Percentiles rank a stretch among this genome's conserved stretches.
These are phyloP conservation scores for Ondatra zibethicus DNA, from an alignment of 2,113 vertebrate genomes.

Conservation along the genomic window DNA sequence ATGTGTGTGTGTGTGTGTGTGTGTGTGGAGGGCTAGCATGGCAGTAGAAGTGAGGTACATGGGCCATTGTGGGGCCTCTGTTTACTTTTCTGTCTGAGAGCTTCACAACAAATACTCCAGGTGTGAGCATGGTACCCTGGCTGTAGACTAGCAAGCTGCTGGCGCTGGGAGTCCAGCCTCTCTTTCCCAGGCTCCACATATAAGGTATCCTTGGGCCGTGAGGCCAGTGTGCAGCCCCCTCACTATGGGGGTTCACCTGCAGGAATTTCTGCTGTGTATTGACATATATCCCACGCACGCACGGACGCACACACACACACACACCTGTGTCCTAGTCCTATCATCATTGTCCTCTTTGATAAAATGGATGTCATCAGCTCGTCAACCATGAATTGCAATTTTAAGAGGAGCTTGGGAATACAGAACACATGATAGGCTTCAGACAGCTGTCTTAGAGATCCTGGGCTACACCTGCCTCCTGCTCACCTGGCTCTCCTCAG, in stretches of 20 bases:
- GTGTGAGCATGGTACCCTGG: neutral
- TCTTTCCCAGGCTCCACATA: neutral
- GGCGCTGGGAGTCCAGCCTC: neutral
- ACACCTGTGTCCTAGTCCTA: too few species aligned
- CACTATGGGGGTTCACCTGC: neutral
- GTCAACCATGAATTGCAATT: too few species aligned
- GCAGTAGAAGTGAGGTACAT: too few species aligned
- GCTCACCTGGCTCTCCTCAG: neutral
- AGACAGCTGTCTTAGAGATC: too few species aligned
- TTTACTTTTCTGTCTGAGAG: too few species aligned
- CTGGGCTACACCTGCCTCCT: neutral
- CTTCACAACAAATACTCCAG: neutral
- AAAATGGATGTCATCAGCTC: neutral
- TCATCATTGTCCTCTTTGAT: neutral
- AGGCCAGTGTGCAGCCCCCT: neutral
- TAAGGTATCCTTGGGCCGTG: neutral
- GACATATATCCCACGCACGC: neutral
- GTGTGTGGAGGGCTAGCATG: too few species aligned
- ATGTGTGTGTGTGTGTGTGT: too few species aligned
- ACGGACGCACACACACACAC: neutral
- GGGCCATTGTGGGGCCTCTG: neutral
- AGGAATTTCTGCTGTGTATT: rapidly evolving
- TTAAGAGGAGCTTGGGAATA: neutral
- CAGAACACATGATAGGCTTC: neutral
- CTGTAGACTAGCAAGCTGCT: neutral